Evolutionary conservation across 35 echinoderm and acorn worm genomes (phyloP), one percentile per base, ranked within the genome.

Genomic region (Ophiothrix spiculata): DNA sequence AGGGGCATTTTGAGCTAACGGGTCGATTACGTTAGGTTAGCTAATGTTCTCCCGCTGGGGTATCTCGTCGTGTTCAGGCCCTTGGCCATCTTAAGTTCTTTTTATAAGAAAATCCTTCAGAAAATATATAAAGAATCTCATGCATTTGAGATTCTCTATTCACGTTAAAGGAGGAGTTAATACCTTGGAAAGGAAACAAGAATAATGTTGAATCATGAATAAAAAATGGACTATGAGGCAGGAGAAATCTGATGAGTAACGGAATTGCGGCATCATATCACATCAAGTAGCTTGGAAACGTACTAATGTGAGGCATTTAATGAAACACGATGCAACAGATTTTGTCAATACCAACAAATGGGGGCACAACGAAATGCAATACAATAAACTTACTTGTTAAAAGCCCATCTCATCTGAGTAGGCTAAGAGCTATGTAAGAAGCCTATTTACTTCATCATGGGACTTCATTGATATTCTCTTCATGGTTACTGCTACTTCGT

Each of bases 201-300:
- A 31, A 84, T 84, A 33, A 37, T 40, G 35, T 33, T 84, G 31
- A 46, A 84, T 31, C 81, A 56, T 60, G 39, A 60, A 60, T 54
- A 84, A 80, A n/a, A n/a, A 84, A 84, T 74, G 81, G 81, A 64
- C 81, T 84, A 84, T 84, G n/a, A n/a, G n/a, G n/a, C 81, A 84
- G 23, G 37, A 21, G 81, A 64, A 84, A 84, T 60, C 54, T 32
- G 81, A 84, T 84, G 49, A 31, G 21, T 35, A 32, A 21, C 81
- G 81, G 81, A 84, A 84, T 56, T 84, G 81, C 81, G 81, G 81
- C 81, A 84, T 84, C 81, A 84, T 84, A 63, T 84, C 54, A 45
- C 54, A 56, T 69, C 40, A 84, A 84, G 81, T 60, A 84, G 32
- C 63, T 34, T n/a, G 81, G 69, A 84, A 84, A 60, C 81, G 81